Base-by-base conservation (phyloP, 2,113 vertebrate species). In the Chunga burmeisteri region DNA sequence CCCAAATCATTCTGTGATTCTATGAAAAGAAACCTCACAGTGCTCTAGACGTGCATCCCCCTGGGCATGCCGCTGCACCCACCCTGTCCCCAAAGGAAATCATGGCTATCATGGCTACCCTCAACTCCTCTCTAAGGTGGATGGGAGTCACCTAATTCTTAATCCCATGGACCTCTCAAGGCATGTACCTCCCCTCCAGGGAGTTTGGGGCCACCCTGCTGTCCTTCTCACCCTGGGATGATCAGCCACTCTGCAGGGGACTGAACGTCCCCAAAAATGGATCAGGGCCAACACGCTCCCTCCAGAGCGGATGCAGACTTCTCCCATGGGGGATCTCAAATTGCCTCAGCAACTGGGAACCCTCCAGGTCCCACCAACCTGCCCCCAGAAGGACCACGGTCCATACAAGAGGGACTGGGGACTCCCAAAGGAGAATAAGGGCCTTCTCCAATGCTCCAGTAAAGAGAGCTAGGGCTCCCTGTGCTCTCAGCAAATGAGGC, bases 21-120 rank as follows among this genome's bases (percentile, higher is more conserved):
- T 40, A 30, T 25, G 11, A 65, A 62, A 62, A 71, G 5, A 40
- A 10, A n/a, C 7, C 13, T 62, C 23, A 13, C 14, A 46, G 23
- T 6, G 27, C 59, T 68, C 36, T 46, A 63, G 23, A 72, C 1
- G 1, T 9, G 10, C 14, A 52, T 7, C 4, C 11, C 11, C 34
- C 50, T 26, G 17, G 17, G 21, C 47, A n/a, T 5, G 9, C 15
- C 4, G 0, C 38, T 0, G 0, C 22, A 77, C 10, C 8, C 14
- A n/a, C 7, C 16, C 18, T 47, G 16, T 38, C 3, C 23, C 47
- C n/a, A 49, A 19, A 16, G 7, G 14, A 91, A 78, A 38, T 38
- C 30, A n/a, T 2, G 4, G 42, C 14, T 55, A 38, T 38, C 30
- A n/a, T 2, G 4, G 42, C 14, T 55, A 23, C 14, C 12, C 53